Evolutionary conservation across 2,888 invertebrate species (phyloP).

Genomic region (Xanthia togata): DNA sequence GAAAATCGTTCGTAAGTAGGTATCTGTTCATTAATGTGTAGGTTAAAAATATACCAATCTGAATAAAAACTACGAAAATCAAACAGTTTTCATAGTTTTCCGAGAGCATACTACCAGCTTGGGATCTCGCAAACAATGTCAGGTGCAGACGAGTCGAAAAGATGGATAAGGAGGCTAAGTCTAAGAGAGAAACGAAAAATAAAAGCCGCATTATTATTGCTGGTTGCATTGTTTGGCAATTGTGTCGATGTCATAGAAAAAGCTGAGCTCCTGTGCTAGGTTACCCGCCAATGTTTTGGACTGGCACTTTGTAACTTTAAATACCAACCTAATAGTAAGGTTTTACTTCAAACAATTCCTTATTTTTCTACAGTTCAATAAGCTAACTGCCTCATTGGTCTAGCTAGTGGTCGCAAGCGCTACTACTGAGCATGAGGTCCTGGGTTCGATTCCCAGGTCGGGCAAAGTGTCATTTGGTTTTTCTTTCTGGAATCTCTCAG

Average conservation of each 20-base stretch:
- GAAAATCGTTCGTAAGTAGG: neutral
- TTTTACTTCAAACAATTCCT: neutral
- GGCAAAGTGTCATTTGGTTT: too few relatives aligned
- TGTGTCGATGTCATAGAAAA: constrained; percentile 1
- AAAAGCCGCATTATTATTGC: constrained; percentile 28
- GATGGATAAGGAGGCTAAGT: neutral
- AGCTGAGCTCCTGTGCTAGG: neutral
- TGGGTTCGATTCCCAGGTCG: too few relatives aligned
- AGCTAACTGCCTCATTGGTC: too few relatives aligned
- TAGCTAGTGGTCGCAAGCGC: too few relatives aligned
- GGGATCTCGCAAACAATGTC: constrained; percentile 14
- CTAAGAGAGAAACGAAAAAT: neutral
- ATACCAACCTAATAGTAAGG: neutral
- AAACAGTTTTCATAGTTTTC: neutral
- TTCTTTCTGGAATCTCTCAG: too few relatives aligned
- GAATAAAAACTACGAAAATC: neutral
- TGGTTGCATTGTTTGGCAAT: neutral
- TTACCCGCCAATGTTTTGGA: neutral
- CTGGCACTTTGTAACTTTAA: neutral
- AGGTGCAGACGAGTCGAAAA: neutral
- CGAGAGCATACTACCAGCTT: neutral
- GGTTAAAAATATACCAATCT: neutral
- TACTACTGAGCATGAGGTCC: too few relatives aligned
- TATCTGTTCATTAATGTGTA: neutral
- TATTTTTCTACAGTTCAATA: neutral